These are phyloP conservation scores for Nixonia krombeini DNA, from an alignment of 1,140 invertebrate species.

Conservation along the genomic window DNA sequence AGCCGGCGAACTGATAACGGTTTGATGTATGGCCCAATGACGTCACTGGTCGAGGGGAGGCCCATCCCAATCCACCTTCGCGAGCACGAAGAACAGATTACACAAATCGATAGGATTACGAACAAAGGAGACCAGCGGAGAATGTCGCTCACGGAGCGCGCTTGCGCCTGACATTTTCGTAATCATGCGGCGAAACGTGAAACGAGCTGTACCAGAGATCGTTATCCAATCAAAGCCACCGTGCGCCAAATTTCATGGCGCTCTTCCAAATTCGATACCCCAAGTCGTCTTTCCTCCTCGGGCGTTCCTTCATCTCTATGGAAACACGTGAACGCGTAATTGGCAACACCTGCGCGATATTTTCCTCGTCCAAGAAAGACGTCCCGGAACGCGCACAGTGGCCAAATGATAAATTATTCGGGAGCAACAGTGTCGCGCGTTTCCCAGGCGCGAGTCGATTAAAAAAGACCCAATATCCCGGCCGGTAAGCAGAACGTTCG, in stretches of 20 bases:
- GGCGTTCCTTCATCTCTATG: conserved; percentile 9
- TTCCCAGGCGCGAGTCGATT: neutral
- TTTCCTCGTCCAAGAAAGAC: too few relatives aligned
- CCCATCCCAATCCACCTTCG: conserved; percentile 46
- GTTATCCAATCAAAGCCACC: conserved; percentile 39
- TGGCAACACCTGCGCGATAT: too few relatives aligned
- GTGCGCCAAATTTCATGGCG: conserved; percentile 33
- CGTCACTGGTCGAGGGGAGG: conserved; percentile 60
- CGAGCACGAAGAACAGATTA: conserved; percentile 59
- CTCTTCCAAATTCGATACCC: conserved; percentile 42
- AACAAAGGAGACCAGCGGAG: conserved; percentile 57
- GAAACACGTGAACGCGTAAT: too few relatives aligned
- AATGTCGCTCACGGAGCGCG: conserved; percentile 51
- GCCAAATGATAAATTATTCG: too few relatives aligned
- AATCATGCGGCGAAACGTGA: conserved; percentile 53
- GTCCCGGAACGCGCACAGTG: too few relatives aligned
- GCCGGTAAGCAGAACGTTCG: neutral
- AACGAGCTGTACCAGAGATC: conserved; percentile 47
- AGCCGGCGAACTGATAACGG: conserved; percentile 59
- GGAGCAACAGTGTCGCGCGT: too few relatives aligned
- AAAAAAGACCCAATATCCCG: neutral
- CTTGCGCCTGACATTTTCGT: conserved; percentile 54
- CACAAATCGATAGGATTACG: conserved; percentile 62
- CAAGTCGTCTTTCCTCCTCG: conserved; percentile 4
- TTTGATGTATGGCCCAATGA: conserved; percentile 64